Base-by-base conservation (phyloP, 2,888 invertebrate species). In the Lycaena phlaeas region DNA sequence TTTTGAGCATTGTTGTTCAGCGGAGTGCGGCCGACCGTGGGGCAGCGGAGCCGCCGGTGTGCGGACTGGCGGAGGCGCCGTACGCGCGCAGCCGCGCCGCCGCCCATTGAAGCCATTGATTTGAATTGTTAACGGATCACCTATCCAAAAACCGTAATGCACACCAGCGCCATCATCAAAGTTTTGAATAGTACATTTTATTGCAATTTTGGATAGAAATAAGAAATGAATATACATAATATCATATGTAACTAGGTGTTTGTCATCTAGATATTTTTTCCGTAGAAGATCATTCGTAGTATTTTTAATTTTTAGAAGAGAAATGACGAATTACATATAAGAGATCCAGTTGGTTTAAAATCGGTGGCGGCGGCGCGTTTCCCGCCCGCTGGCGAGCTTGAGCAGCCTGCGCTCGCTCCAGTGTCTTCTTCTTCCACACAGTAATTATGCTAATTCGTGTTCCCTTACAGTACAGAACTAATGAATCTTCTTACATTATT, bases 31-130 rank as follows among this genome's bases (percentile, higher is more conserved):
- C 78, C 78, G 78, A 76, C 77, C 81, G 81, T 82, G 79, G 81
- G 79, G 79, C 82, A 81, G 82, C 81, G 79, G 78, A 76, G 82
- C 82, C 82, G 82, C 82, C 81, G 82, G 81, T 77, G 77, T 79
- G 82, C 81, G 82, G 82, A 82, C 82, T 82, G 81, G 72, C 78
- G 69, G 68, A 69, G 68, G 56, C 59, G 59, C 58, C 59, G 59
- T 46, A 52, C 57, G 44, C 58, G 59, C 57, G 58, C 64, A 56
- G 59, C 53, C 62, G 64, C 52, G 53, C 53, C 52, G 62, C 61
- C 67, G 66, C 70, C 68, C 74, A 72, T 73, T 67, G 64, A 64
- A 57, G 61, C 57, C 34, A 34, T 34, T 34, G 34, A 34, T 34
- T 18, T 34, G 17, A 18, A 18, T 18, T 18, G 18, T 34, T 12